A percentile compares a stretch with the other conserved stretches of the same genome.
These are phyloP conservation scores for Argynnis bischoffii DNA, from an alignment of 2,888 invertebrate species.

Conservation along the genomic window DNA sequence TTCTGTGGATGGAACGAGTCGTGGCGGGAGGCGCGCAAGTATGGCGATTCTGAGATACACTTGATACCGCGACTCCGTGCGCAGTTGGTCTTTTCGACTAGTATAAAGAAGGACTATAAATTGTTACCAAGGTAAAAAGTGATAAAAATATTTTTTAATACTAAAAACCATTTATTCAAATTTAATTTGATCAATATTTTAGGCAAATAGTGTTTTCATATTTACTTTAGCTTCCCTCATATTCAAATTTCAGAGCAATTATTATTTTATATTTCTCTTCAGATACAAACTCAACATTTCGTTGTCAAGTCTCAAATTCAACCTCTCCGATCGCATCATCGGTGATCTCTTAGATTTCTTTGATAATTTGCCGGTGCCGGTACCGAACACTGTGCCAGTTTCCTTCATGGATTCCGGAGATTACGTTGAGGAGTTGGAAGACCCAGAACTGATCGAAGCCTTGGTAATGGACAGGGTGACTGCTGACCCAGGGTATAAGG, in stretches of 20 bases:
- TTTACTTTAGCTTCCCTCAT: too few relatives aligned
- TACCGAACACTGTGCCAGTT: conserved; percentile 73
- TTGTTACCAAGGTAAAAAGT: conserved; percentile 83
- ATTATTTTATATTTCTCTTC: conserved; percentile 45
- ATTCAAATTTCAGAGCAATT: too few relatives aligned
- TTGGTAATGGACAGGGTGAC: conserved; percentile 60
- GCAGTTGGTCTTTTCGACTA: conserved; percentile 87
- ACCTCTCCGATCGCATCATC: conserved; percentile 88
- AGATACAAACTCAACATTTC: conserved; percentile 90
- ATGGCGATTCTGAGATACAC: conserved; percentile 88
- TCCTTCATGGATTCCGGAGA: conserved; percentile 74
- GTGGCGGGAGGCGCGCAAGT: conserved; percentile 88
- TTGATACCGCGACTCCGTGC: conserved; percentile 86
- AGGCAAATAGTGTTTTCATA: too few relatives aligned
- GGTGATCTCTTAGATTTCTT: conserved; percentile 84
- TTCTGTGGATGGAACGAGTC: conserved; percentile 85
- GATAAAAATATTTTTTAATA: too few relatives aligned
- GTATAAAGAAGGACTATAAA: conserved; percentile 87
- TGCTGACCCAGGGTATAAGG: conserved; percentile 66
- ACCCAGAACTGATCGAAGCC: conserved; percentile 56
- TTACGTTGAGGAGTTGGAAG: conserved; percentile 61
- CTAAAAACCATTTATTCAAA: too few relatives aligned
- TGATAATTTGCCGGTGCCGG: conserved; percentile 73
- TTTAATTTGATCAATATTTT: too few relatives aligned
- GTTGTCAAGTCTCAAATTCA: conserved; percentile 87